Percentiles rank a stretch among this genome's conserved stretches.
phyloP scores from a whole-genome alignment of 2,797 vertebrate species.

The Cichlasoma orientale region DNA sequence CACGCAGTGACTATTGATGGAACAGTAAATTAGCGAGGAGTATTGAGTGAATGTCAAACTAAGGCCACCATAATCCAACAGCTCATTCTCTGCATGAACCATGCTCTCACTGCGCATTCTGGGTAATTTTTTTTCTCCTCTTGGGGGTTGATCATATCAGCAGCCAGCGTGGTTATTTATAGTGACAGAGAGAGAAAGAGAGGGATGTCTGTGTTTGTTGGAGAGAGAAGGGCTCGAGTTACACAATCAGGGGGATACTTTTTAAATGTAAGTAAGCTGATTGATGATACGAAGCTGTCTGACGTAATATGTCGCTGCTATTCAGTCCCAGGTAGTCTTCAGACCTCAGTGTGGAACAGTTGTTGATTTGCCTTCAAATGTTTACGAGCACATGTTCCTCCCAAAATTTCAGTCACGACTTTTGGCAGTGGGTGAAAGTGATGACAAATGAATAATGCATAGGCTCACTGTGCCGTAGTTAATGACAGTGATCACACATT shows the following conservation, averaged over 20 bases:
- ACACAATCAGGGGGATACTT: not conserved
- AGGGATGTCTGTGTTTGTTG: not conserved
- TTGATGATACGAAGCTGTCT: not conserved
- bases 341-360: slow-evolving; percentile 20
- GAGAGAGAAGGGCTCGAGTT: not conserved
- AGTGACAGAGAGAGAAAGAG: slow-evolving; percentile 47
- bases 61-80: slow-evolving; percentile 50
- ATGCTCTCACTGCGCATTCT: slow-evolving; percentile 61
- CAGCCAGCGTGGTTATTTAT: slow-evolving; percentile 66
- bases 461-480: slow-evolving; percentile 59
- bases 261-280: not conserved
- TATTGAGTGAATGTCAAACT: slow-evolving; percentile 42
- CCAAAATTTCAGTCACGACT: slow-evolving; percentile 50
- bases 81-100: slow-evolving; percentile 40
- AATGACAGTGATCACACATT: slow-evolving; percentile 56
- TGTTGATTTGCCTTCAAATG: slow-evolving; percentile 52
- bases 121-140: slow-evolving; percentile 76
- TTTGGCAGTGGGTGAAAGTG: slow-evolving; percentile 61
- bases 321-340: slow-evolving; percentile 19
- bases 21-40: slow-evolving; percentile 33
- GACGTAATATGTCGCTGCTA: not conserved
- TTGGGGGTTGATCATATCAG: slow-evolving; percentile 68
- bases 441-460: slow-evolving; percentile 75
- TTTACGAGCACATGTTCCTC: slow-evolving; percentile 29
- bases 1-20: not conserved